Base-by-base conservation (phyloP, 2,113 vertebrate species). In the Cromileptes altivelis region DNA sequence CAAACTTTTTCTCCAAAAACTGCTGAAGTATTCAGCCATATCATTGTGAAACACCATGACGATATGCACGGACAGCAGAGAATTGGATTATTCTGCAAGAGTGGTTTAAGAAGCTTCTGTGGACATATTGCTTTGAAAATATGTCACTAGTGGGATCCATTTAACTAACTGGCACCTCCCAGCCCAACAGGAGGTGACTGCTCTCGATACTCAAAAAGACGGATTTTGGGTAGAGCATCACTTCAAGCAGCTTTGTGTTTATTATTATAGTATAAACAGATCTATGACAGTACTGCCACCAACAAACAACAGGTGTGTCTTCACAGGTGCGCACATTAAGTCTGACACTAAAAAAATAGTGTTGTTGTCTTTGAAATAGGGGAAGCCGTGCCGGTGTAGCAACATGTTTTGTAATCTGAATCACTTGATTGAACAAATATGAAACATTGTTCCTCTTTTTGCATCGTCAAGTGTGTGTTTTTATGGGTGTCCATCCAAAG, bases 371-470 rank as follows among this genome's bases (percentile, higher is more conserved):
- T 13, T 21, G 61, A 19, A 52, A 76, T 37, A 6, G 30, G 33
- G 14, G 42, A 53, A 4, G 33, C 25, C 52, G 13, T 62, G 23
- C 33, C 42, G 19, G n/a, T 76, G 53, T 17, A 37, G 75, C 15
- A 74, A 50, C 45, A 21, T 18, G n/a, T 30, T 62, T n/a, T 30
- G 11, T 25, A 55, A 63, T 73, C n/a, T 64, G 55, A 33, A 65
- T 18, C 52, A 42, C n/a, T 45, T 45, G 52, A 74, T 65, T 70
- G 49, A 45, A 71, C 19, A 57, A 56, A 69, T 21, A 47, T 27
- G 4, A 58, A 70, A 70, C 18, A 56, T 0, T 49, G 58, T 56
- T 72, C 13, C 58, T 4, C 3, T 37, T 85, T 85, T 74, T 60
- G 40, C 5, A 50, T 77, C 25, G 57, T 72, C 30, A 47, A 57